Conservation (phyloP, 2,797 vertebrate species). For the Neopelma chrysocephalum region DNA sequence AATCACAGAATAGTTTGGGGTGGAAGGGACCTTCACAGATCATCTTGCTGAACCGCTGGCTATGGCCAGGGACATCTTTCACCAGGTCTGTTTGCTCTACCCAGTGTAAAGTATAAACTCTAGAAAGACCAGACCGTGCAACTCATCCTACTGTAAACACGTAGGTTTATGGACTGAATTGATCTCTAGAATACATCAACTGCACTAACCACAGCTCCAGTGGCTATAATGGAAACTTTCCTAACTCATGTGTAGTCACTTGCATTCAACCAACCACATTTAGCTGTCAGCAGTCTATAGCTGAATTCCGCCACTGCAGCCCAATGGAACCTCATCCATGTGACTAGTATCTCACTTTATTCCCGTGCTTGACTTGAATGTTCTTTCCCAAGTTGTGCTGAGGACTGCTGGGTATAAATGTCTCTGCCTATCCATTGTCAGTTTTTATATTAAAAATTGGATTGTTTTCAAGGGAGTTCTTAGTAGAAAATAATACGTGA, state of each 20-base stretch:
- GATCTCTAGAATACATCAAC: not conserved
- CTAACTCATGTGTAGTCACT: not conserved
- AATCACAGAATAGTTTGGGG: not conserved
- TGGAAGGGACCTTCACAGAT: not conserved
- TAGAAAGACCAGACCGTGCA: not conserved
- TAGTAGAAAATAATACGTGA: not conserved
- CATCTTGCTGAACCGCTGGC: not conserved
- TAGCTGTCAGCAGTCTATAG: not conserved
- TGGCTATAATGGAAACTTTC: not conserved
- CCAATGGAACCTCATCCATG: not conserved
- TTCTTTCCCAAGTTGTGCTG: not conserved
- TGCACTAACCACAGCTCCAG: not conserved
- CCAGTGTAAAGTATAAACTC: not conserved
- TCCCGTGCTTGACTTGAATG: not conserved
- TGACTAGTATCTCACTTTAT: not conserved
- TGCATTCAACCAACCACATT: not conserved
- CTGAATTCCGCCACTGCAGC: not conserved
- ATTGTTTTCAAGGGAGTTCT: not conserved
- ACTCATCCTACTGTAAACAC: not conserved
- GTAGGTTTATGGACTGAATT: not conserved
- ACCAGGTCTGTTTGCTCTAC: not conserved
- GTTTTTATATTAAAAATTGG: not conserved
- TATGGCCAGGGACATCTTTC: not conserved
- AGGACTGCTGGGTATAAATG: not conserved
- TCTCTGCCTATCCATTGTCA: not conserved